Evolutionary conservation across 2,888 invertebrate species (phyloP), one percentile per base, ranked within the genome.

Genomic region (Silvanus unidentatus): DNA sequence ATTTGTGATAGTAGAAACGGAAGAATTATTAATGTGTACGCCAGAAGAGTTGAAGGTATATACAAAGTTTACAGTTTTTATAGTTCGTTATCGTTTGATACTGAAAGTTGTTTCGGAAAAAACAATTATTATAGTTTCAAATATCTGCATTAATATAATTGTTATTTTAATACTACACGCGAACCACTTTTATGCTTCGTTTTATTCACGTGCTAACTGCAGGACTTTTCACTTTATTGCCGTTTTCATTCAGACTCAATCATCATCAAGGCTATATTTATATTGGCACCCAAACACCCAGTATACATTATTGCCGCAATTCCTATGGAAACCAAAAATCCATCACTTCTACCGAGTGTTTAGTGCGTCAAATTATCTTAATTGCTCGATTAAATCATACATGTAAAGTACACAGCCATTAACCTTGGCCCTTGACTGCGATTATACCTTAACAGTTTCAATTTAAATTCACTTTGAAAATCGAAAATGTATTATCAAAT

Each of bases 41-140:
- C 72, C 73, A 44, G 73, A 74, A 59, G 74, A 75, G 60, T 54
- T 71, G 32, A 70, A 75, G 75, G 75, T 28, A 16, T 12, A 3
- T 37, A 6, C 10, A 38, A 39, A 43, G 15, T 36, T 35, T 13
- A 27, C 3, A 39, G n/a, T n/a, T 32, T 43, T 43, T 13, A 43
- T 35, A 39, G 39, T 14, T 16, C 15, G 16, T 9, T 13, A 12
- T 32, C n/a, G 32, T 32, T 12, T 12, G 16, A 15, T 37, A 37
- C n/a, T 15, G 13, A 8, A 42, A 45, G 9, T 41, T 3, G 14
- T 42, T 39, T 16, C 39, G 37, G 29, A 40, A 43, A 47, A 39
- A 16, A 32, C 30, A 37, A 28, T 41, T 22, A 32, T 30, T 15
- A 37, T 16, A 16, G 36, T 36, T 48, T 53, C 48, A 51, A 58